phyloP scores from a whole-genome alignment of 2,113 vertebrate genomes.

The Mirza zaza region DNA sequence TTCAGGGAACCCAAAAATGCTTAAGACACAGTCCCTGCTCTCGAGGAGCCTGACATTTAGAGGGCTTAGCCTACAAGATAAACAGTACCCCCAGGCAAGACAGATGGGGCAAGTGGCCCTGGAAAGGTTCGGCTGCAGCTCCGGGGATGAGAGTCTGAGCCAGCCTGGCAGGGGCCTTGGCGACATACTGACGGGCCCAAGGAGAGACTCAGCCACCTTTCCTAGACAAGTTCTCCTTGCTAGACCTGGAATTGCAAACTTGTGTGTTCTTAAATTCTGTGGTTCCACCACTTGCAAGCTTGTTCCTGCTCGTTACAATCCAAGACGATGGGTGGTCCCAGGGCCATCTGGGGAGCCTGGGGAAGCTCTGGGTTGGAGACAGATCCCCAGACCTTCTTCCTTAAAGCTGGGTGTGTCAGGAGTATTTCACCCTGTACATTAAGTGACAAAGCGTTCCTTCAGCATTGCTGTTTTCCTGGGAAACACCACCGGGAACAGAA shows the following conservation, averaged over 20 bases:
- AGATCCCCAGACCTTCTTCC: not conserved
- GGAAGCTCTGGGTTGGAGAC: not conserved
- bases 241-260: no score
- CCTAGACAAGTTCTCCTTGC: not conserved
- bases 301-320: not conserved
- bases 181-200: not conserved
- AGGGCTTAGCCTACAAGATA: not conserved
- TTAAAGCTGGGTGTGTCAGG: not conserved
- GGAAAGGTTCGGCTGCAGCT: not conserved
- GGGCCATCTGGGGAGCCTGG: not conserved
- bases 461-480: not conserved
- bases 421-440: not conserved
- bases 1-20: not conserved
- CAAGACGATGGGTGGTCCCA: fast-evolving
- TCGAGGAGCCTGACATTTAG: not conserved
- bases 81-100: not conserved
- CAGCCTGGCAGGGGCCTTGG: not conserved
- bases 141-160: not conserved
- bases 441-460: not conserved
- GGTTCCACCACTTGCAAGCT: fast-evolving
- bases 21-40: not conserved
- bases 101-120: not conserved
- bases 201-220: not conserved
- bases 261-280: not conserved
- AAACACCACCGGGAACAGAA: not conserved